These are phyloP conservation scores for Epinephelus lanceolatus DNA, from an alignment of 2,113 vertebrate genomes.

Conservation along the genomic window DNA sequence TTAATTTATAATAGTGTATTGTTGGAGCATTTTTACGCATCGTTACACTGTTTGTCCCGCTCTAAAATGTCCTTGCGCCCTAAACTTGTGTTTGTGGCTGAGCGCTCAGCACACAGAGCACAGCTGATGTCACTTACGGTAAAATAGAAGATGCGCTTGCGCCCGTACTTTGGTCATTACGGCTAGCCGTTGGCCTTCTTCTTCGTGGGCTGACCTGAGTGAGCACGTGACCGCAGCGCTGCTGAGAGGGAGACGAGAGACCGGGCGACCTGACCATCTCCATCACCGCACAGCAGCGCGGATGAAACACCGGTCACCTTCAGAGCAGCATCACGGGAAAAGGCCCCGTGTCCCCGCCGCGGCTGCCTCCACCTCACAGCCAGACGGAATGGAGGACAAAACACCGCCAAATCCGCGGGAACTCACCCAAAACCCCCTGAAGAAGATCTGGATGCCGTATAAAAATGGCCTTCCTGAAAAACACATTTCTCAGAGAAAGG, in stretches of 20 bases:
- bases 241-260: not conserved
- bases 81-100: not conserved
- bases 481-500: constrained; percentile 90
- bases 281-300: constrained; percentile 15
- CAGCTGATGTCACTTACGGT: constrained; percentile 13
- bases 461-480: constrained; percentile 91
- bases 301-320: constrained; percentile 78
- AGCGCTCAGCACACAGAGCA: not conserved
- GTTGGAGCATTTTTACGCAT: not conserved
- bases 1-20: not conserved
- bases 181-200: not conserved
- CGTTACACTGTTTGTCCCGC: not conserved
- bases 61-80: too few relatives aligned
- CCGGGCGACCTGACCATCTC: not conserved
- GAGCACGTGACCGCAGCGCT: constrained; percentile 49
- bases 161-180: constrained; percentile 17
- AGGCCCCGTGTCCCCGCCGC: constrained; percentile 53
- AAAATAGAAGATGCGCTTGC: not conserved
- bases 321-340: constrained; percentile 70
- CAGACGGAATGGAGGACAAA: constrained; percentile 67
- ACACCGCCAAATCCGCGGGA: constrained; percentile 82
- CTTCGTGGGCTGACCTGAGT: not conserved
- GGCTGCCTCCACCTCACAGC: constrained; percentile 30
- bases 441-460: constrained; percentile 95
- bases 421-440: constrained; percentile 92